These are phyloP conservation scores for Oophaga pumilio DNA, from an alignment of 2,113 vertebrate species.

Conservation along the genomic window DNA sequence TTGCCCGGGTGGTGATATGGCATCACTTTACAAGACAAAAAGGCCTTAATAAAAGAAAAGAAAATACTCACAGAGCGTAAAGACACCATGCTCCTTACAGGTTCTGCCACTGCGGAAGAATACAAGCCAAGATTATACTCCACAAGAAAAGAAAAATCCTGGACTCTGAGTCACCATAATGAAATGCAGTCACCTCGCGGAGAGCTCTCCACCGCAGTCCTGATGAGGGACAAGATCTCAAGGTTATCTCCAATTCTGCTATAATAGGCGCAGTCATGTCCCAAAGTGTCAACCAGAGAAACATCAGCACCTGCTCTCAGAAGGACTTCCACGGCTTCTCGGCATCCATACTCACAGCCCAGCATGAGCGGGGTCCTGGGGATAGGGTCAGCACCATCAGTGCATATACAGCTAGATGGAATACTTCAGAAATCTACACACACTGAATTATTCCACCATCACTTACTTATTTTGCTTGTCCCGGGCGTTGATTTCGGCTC, in stretches of 20 bases:
- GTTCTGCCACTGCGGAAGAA: background rate
- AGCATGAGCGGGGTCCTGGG: constrained; percentile 90
- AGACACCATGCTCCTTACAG: constrained; percentile 23
- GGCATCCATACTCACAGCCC: constrained; percentile 91
- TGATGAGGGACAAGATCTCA: constrained; percentile 82
- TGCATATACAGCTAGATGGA: background rate
- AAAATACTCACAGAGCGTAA: constrained; percentile 28
- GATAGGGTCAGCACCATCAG: background rate
- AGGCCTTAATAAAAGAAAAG: background rate
- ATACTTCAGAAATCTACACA: background rate
- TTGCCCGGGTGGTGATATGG: background rate
- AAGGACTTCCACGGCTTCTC: constrained; percentile 89
- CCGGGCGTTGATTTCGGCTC: constrained; percentile 82
- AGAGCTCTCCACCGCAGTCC: constrained; percentile 79
- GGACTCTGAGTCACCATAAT: background rate
- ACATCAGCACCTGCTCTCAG: constrained; percentile 83
- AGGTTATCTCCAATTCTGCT: constrained; percentile 87
- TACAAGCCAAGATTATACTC: background rate
- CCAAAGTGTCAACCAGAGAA: constrained; percentile 77
- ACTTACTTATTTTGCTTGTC: constrained; percentile 94
- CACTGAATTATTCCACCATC: accelerated
- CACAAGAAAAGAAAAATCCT: background rate
- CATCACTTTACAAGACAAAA: background rate
- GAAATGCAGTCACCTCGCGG: constrained; percentile 77
- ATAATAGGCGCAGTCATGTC: constrained; percentile 89